phyloP scores from a whole-genome alignment of 1,140 invertebrate genomes.

The Temnothorax curvispinosus region DNA sequence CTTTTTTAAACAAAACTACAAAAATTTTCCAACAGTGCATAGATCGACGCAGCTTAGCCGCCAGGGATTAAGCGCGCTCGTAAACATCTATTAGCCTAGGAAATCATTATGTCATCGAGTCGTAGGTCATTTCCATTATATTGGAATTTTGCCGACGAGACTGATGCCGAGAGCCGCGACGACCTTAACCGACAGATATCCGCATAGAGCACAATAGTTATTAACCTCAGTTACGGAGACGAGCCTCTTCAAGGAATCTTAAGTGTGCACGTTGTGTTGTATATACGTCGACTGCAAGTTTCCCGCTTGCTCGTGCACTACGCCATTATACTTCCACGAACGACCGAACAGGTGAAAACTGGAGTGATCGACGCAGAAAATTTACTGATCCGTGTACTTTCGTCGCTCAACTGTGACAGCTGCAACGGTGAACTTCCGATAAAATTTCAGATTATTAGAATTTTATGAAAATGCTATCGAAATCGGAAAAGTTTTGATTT shows the following conservation, averaged over 20 bases:
- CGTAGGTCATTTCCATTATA: conserved; percentile 84
- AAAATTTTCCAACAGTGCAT: no score
- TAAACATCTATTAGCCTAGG: conserved; percentile 79
- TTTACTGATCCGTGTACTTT: background rate
- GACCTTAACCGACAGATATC: conserved; percentile 72
- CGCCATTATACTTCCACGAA: background rate
- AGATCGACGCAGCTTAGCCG: conserved; percentile 36
- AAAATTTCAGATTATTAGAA: background rate
- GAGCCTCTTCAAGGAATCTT: conserved; percentile 65
- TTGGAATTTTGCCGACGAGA: conserved; percentile 79
- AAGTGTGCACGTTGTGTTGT: background rate
- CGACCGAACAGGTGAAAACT: conserved; percentile 7
- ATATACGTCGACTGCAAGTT: conserved; percentile 14
- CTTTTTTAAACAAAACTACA: no score
- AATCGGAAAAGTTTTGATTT: background rate
- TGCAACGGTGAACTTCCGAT: background rate
- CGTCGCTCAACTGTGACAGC: background rate
- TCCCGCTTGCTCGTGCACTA: background rate
- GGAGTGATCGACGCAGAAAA: conserved; percentile 4
- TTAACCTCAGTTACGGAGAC: conserved; percentile 79
- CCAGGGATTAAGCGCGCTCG: conserved; percentile 56
- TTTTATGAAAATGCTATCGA: background rate
- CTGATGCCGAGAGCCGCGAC: conserved; percentile 65
- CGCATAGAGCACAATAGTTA: conserved; percentile 79
- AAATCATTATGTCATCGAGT: conserved; percentile 83